Evolutionary conservation across 2,888 invertebrate species (phyloP), one percentile per base, ranked within the genome.

Genomic region (Noctua janthina): DNA sequence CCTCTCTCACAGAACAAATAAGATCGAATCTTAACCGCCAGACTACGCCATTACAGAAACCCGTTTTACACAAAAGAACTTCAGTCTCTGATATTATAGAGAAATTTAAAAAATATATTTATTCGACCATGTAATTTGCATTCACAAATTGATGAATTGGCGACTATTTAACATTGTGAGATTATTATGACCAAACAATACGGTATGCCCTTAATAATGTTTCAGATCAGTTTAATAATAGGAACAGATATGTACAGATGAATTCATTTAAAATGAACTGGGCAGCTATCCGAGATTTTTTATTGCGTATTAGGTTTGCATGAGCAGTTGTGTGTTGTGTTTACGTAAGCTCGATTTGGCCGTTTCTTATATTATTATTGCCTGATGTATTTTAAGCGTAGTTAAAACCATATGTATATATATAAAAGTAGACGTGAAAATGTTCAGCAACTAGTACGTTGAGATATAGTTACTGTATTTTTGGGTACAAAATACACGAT

Each of bases 21-120:
- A 23, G 29, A 43, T 20, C 20, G n/a, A 1, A 67, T 77, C 70
- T 66, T 70, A 10, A 54, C 43, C 7, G 29, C 54, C 43, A 56
- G 29, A 70, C 54, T 23, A 4, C 5, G 4, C 17, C 3, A 46
- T 64, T 76, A 56, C 15, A 70, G 2, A 56, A 78, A 77, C 78
- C n/a, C 35, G 78, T 78, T 78, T n/a, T 51, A 11, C 39, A 67
- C 62, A 83, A 81, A 76, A 69, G 35, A 2, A 68, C 6, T 51
- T 15, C n/a, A 39, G 15, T n/a, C 29, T 29, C 13, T 35, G 51
- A 17, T 15, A 62, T 20, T 17, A 11, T 23, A 23, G 17, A 5
- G 11, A 39, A 8, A 56, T 49, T 79, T 3, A 13, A 23, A 54
- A 54, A 56, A n/a, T 59, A 29, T n/a, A 62, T 62, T 62, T 62